Evolutionary conservation across 2,113 vertebrate genomes (phyloP), one percentile per base, ranked within the genome.

Genomic region (Myiopsitta monachus): DNA sequence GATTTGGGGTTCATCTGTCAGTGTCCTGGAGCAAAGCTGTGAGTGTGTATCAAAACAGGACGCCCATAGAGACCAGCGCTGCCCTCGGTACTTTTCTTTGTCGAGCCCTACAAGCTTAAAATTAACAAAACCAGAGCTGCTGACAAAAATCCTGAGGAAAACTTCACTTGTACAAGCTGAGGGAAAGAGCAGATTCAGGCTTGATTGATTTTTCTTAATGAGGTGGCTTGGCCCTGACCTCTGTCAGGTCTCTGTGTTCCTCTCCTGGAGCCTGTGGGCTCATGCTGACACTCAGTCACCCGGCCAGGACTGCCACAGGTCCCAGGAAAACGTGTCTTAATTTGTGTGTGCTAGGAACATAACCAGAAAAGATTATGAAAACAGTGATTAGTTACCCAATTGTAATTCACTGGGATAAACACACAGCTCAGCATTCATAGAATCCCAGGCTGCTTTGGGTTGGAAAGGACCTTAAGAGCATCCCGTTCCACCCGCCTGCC

Each of bases 271-370:
- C 33, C 31, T 7, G 11, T 2, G 33, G 69, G 77, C 69, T 92
- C 80, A 3, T 5, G 90, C 86, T 85, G 94, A 63, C 31, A 38
- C 28, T 14, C 27, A 33, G 18, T 59, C 76, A 72, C 13, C 18
- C 33, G 72, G 14, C 38, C 23, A 22, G 30, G 64, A 74, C 30
- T 0, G 0, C 52, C 1, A 0, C 5, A 1, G 44, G 51, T 28
- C 67, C 83, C 47, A 44, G n/a, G 18, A 59, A 75, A 96, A 79
- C 69, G 52, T 14, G 7, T 0, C 2, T 39, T n/a, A n/a, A 11
- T 70, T 88, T 21, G 36, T 80, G 63, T 1, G 1, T 12, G 54
- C 52, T 26, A 28, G 77, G 76, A 94, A 62, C 18, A 4, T 68
- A 87, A 73, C 57, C 41, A 82, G 54, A 26, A 39, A 76, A 69